A percentile compares a stretch with the other conserved stretches of the same genome.
Evolutionary conservation across 2,888 invertebrate genomes (phyloP).

Genomic region (Cheilosia variabilis): DNA sequence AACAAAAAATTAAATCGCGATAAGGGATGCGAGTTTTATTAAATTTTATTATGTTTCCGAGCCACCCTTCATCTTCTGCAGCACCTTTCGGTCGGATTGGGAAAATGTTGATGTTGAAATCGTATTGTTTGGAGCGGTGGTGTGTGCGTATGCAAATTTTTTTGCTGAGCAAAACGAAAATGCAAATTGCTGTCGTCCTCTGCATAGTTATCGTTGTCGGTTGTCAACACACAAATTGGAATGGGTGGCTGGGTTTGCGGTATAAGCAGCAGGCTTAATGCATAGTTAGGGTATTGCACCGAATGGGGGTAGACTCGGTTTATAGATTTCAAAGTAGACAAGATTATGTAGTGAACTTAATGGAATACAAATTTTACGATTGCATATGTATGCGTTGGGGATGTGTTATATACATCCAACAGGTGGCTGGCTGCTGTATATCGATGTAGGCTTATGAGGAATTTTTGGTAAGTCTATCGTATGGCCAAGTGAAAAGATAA

Average conservation of each 20-base stretch:
- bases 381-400: neutral
- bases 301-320: neutral
- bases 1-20: conserved; percentile 70
- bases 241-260: conserved; percentile 23
- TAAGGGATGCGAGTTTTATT: conserved; percentile 69
- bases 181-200: conserved; percentile 67
- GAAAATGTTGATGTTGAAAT: conserved; percentile 28
- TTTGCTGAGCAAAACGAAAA: conserved; percentile 54
- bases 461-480: neutral
- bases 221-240: conserved; percentile 64
- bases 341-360: conserved; percentile 26
- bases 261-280: conserved; percentile 36
- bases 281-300: conserved; percentile 23
- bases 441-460: conserved; percentile 2
- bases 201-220: conserved; percentile 34
- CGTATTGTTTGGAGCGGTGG: conserved; percentile 24
- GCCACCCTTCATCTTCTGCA: conserved; percentile 6
- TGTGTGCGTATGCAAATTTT: conserved; percentile 57
- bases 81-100: neutral
- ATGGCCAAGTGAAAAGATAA: conserved; percentile 29
- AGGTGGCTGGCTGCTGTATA: conserved; percentile 40
- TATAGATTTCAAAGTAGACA: conserved; percentile 33
- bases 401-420: conserved; percentile 42
- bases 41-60: conserved; percentile 49
- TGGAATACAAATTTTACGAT: conserved; percentile 49